A percentile compares a stretch with the other conserved stretches of the same genome.
Conservation (phyloP, 2,797 vertebrate species). For the Tadarida brasiliensis region DNA sequence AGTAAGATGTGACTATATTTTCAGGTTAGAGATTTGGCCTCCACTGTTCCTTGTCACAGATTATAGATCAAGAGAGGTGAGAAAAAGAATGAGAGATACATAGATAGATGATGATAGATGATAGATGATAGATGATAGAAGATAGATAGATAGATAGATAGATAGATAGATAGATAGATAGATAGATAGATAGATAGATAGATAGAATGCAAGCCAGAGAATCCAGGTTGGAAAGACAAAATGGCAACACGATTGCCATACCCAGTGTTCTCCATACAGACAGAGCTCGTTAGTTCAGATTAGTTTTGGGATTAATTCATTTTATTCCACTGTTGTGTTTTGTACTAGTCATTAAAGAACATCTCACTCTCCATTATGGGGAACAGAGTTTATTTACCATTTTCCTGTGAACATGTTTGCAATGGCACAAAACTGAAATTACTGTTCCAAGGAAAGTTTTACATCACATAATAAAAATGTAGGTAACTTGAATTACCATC, state of each 20-base stretch:
- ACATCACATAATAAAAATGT: neutral
- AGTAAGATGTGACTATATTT: neutral
- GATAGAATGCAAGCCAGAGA: neutral
- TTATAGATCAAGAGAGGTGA: neutral
- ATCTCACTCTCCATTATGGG: neutral
- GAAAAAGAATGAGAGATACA: neutral
- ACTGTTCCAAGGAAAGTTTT: neutral
- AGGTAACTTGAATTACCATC: neutral
- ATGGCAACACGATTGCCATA: neutral
- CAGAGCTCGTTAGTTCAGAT: neutral
- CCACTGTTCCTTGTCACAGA: neutral
- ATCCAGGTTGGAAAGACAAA: neutral
- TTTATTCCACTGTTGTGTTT: neutral
- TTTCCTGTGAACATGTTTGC: neutral
- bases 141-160: no score
- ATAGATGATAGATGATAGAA: no score
- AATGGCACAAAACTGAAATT: neutral
- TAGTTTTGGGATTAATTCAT: neutral
- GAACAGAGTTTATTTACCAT: neutral
- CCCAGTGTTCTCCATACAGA: neutral
- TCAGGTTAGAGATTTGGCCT: neutral
- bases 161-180: no score
- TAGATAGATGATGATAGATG: neutral
- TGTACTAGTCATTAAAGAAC: neutral
- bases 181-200: no score